Conservation (phyloP, 2,113 vertebrate genomes). For the Nothoprocta pentlandii region DNA sequence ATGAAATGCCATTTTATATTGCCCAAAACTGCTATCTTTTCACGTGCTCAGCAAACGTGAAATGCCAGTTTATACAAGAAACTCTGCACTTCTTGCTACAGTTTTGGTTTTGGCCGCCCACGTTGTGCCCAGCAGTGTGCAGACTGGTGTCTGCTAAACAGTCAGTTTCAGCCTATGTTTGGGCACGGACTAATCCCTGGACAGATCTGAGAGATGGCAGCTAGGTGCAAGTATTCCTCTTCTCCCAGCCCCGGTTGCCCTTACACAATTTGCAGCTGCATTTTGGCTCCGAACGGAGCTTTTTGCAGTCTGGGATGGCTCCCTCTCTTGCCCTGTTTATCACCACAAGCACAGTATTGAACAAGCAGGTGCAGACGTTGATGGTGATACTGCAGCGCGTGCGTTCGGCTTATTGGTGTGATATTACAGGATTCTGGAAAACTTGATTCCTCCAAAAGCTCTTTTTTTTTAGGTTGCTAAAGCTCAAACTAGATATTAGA, state of each 20-base stretch:
- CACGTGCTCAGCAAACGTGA: fast-evolving
- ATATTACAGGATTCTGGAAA: background rate
- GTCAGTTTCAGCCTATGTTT: background rate
- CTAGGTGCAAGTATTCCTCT: fast-evolving
- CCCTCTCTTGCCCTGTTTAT: background rate
- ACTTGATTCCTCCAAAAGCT: fast-evolving
- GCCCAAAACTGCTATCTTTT: background rate
- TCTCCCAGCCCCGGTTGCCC: fast-evolving
- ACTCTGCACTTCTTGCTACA: background rate
- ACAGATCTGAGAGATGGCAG: background rate
- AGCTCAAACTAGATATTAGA: background rate
- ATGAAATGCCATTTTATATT: background rate
- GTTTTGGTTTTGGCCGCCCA: fast-evolving
- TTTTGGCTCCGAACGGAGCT: background rate
- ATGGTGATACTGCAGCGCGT: background rate
- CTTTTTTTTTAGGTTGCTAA: background rate
- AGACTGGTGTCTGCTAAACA: background rate
- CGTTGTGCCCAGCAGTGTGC: background rate
- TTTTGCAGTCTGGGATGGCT: background rate
- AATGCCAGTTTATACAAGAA: background rate
- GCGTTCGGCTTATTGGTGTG: fast-evolving
- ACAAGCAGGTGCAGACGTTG: background rate
- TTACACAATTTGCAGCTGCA: fast-evolving
- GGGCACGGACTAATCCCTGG: background rate
- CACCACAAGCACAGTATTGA: no score